Evolutionary conservation across 2,113 vertebrate species (phyloP), one percentile per base, ranked within the genome.

Genomic region (Setophaga coronata): DNA sequence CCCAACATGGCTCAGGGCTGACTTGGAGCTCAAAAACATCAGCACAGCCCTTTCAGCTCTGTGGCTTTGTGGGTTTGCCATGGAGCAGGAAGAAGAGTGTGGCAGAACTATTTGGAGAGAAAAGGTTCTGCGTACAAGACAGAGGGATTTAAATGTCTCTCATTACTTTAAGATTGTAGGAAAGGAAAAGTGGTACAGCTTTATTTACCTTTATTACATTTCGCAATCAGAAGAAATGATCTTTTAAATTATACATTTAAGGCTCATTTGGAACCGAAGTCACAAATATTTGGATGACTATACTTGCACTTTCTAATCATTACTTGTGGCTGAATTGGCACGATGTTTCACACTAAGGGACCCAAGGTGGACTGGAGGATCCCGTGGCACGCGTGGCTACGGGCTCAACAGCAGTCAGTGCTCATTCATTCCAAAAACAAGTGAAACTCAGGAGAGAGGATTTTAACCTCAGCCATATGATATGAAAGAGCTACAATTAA

Each of bases 1-100:
- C 33, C 0, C 7, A 36, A 28, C 48, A 6, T 1, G 0, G 18
- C 54, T 20, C 2, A 0, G 26, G 1, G 5, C 48, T 0, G 2
- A n/a, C 53, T 0, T 1, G 0, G 10, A 85, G 40, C 16, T 48
- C 0, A 0, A 9, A 43, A 76, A 18, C 47, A 13, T 26, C 11
- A 8, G 53, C 4, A 2, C 4, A 1, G 66, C 28, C 38, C 13
- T 28, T 6, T 8, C 2, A 17, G 73, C 5, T 53, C 5, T 6
- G 33, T n/a, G 79, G 42, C 8, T 33, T 17, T 11, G 29, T 34
- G 80, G n/a, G 43, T 18, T 45, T 14, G 9, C n/a, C 8, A 0
- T 1, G 7, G 12, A 58, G 76, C 12, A 48, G 48, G 34, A 67
- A 26, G 10, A 70, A 36, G 4, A 64, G 17, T 0, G 4, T 60